Percentiles rank a stretch among this genome's conserved stretches.
These are phyloP conservation scores for Prolemur simus DNA, from an alignment of 2,113 vertebrate species.

Conservation along the genomic window DNA sequence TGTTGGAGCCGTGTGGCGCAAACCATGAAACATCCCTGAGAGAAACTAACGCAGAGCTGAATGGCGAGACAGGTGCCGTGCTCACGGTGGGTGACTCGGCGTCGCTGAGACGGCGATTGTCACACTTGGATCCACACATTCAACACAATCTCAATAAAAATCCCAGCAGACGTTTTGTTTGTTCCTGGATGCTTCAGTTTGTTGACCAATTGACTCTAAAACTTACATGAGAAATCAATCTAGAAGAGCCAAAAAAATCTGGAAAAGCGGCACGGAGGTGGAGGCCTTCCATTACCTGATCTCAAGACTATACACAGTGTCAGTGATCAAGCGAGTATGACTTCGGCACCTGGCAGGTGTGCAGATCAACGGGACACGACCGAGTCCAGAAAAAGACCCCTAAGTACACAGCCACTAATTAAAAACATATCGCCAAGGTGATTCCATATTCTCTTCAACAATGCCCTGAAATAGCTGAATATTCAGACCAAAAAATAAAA, in stretches of 20 bases:
- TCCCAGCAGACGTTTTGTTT: neutral
- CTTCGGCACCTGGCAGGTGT: rapidly evolving
- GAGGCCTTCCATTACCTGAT: neutral
- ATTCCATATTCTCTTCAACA: neutral
- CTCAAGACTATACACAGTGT: neutral
- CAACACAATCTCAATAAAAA: neutral
- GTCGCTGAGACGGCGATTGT: neutral
- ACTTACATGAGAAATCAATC: neutral
- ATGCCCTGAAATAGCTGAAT: neutral
- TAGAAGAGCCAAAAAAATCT: neutral
- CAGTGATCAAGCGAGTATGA: neutral
- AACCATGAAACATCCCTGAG: neutral
- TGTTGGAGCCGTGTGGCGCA: neutral
- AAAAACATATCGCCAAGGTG: too few relatives aligned
- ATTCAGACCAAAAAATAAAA: neutral
- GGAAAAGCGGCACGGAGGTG: neutral
- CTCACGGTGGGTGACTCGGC: neutral
- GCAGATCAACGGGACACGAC: too few relatives aligned
- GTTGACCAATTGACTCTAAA: neutral
- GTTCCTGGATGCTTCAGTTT: neutral
- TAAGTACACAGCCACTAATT: neutral
- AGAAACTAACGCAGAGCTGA: neutral
- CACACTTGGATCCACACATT: neutral
- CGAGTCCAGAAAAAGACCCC: neutral
- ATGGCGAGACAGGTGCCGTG: rapidly evolving